These are phyloP conservation scores for Drosophila dives DNA, from an alignment of 2,888 invertebrate species.

Conservation along the genomic window DNA sequence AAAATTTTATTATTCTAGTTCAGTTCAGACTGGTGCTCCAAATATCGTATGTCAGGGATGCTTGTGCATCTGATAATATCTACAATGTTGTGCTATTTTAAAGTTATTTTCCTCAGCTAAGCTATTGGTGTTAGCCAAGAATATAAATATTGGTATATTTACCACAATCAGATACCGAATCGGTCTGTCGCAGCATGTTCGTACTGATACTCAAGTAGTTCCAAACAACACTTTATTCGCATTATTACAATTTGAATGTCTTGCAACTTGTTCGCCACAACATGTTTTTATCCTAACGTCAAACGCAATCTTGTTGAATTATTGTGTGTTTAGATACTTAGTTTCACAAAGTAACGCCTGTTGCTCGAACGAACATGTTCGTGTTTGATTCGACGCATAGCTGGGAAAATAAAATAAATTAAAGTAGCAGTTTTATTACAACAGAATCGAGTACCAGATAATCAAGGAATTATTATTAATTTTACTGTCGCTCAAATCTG, in stretches of 20 bases:
- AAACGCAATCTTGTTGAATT: neutral
- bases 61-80: neutral
- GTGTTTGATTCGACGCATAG: neutral
- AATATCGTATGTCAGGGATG: neutral
- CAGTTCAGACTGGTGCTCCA: neutral
- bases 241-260: neutral
- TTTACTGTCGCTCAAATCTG: constrained; percentile 3
- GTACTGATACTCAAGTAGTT: neutral
- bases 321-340: neutral
- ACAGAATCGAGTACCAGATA: neutral
- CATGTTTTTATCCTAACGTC: constrained; percentile 21
- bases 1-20: constrained; percentile 13
- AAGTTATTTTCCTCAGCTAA: neutral
- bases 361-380: constrained; percentile 20
- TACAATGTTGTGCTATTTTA: neutral
- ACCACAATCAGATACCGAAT: neutral
- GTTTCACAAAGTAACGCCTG: constrained; percentile 5
- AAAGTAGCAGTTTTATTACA: neutral
- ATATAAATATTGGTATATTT: neutral
- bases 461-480: neutral
- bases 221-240: neutral
- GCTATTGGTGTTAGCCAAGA: neutral
- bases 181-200: neutral
- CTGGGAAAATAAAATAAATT: neutral
- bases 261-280: constrained; percentile 24